These are phyloP conservation scores for Macroteleia sp. DNA, from an alignment of 2,888 invertebrate species.

Conservation along the genomic window DNA sequence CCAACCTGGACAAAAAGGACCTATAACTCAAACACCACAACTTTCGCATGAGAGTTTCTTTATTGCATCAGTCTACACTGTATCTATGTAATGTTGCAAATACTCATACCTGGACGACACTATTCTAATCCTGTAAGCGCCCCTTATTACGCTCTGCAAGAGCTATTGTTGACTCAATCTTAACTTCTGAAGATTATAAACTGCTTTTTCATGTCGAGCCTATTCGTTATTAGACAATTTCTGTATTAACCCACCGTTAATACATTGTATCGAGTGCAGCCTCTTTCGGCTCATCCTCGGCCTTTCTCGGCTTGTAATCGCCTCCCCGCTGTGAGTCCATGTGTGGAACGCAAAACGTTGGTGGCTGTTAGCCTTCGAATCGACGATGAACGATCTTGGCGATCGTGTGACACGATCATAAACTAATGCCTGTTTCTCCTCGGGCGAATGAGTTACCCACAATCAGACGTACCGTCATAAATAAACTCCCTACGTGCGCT, in stretches of 20 bases:
- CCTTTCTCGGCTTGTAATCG: constrained; percentile 55
- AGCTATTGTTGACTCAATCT: constrained; percentile 78
- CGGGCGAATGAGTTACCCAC: constrained; percentile 53
- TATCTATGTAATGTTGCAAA: constrained; percentile 61
- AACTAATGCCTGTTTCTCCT: constrained; percentile 51
- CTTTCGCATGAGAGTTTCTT: constrained; percentile 58
- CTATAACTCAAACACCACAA: constrained; percentile 14
- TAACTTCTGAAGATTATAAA: constrained; percentile 83
- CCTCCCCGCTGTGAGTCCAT: constrained; percentile 73
- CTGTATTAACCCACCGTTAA: constrained; percentile 57
- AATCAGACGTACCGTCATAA: constrained; percentile 56
- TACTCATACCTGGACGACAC: constrained; percentile 70
- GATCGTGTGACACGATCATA: constrained; percentile 63
- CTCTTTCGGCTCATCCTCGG: constrained; percentile 61
- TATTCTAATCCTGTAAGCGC: constrained; percentile 80
- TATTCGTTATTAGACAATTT: constrained; percentile 69
- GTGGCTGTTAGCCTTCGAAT: constrained; percentile 57
- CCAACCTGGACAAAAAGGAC: constrained; percentile 7
- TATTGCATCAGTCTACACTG: constrained; percentile 35
- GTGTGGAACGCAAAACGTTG: constrained; percentile 61
- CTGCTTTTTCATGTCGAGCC: constrained; percentile 73
- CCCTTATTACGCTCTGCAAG: constrained; percentile 81
- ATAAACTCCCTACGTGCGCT: constrained; percentile 50
- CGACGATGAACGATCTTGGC: constrained; percentile 59
- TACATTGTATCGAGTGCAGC: constrained; percentile 62